phyloP scores from a whole-genome alignment of 2,113 vertebrate species.

The Raja brachyura region DNA sequence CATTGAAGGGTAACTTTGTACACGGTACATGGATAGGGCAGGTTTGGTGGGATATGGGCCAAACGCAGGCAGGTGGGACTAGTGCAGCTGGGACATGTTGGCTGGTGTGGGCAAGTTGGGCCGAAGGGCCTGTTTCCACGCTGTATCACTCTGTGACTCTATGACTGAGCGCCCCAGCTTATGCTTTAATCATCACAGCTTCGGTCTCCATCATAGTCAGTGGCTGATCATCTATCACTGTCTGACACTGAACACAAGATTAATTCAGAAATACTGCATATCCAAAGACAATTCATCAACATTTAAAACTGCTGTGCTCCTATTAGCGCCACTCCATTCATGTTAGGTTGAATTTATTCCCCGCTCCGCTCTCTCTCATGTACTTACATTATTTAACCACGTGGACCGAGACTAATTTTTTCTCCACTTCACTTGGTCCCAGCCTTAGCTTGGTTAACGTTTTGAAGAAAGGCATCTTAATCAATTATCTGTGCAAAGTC shows the following conservation, averaged over 20 bases:
- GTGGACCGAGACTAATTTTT: neutral
- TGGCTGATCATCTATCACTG: neutral
- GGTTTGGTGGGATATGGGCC: no score
- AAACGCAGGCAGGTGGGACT: no score
- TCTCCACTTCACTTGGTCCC: neutral
- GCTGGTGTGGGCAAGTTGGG: no score
- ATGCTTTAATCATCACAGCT: neutral
- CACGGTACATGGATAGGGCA: no score
- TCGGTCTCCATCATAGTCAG: slow-evolving; percentile 17
- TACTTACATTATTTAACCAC: neutral
- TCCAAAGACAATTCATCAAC: slow-evolving; percentile 20
- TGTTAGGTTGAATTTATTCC: neutral
- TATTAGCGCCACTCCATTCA: neutral
- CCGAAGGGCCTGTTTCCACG: no score
- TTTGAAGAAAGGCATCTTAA: neutral
- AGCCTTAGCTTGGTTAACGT: neutral
- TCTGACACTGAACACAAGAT: neutral
- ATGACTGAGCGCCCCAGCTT: neutral
- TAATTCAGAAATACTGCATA: neutral
- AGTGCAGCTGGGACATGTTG: no score
- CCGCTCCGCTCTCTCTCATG: neutral
- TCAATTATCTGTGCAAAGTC: neutral
- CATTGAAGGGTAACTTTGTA: no score
- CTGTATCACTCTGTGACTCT: neutral
- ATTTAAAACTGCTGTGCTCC: neutral